Percentiles rank a stretch among this genome's conserved stretches.
Evolutionary conservation across 1,140 invertebrate species (phyloP).

Genomic region (Listronotus oregonensis): DNA sequence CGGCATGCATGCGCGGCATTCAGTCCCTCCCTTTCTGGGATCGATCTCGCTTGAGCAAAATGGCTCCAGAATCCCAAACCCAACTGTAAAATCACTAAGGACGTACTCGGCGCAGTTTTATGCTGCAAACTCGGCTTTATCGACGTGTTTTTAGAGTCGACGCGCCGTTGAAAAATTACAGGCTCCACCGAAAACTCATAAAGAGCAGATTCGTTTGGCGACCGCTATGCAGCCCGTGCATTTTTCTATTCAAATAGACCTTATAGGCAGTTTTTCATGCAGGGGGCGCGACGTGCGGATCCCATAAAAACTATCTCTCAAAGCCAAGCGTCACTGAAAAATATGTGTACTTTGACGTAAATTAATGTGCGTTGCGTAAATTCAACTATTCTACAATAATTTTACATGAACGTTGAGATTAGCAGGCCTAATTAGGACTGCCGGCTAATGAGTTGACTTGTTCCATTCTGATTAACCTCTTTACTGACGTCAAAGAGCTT

Average conservation of each 20-base stretch:
- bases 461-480: constrained; percentile 47
- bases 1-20: constrained; percentile 55
- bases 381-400: constrained; percentile 57
- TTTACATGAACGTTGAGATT: constrained; percentile 52
- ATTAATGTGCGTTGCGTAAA: constrained; percentile 57
- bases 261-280: constrained; percentile 11
- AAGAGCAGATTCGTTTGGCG: constrained; percentile 47
- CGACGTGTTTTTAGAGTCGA: constrained; percentile 51
- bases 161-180: constrained; percentile 51
- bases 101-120: constrained; percentile 31
- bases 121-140: constrained; percentile 48
- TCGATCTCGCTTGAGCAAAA: constrained; percentile 54
- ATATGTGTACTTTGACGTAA: constrained; percentile 57
- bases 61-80: constrained; percentile 54
- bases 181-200: constrained; percentile 49
- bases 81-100: constrained; percentile 54
- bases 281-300: constrained; percentile 22
- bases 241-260: constrained; percentile 52
- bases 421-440: constrained; percentile 47
- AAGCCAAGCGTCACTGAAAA: constrained; percentile 55
- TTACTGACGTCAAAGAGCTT: constrained; percentile 27
- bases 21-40: constrained; percentile 53
- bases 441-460: constrained; percentile 49
- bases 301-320: constrained; percentile 57
- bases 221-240: constrained; percentile 42